These are phyloP conservation scores for Bothrops jararaca DNA, from an alignment of 2,113 vertebrate species.

Conservation along the genomic window DNA sequence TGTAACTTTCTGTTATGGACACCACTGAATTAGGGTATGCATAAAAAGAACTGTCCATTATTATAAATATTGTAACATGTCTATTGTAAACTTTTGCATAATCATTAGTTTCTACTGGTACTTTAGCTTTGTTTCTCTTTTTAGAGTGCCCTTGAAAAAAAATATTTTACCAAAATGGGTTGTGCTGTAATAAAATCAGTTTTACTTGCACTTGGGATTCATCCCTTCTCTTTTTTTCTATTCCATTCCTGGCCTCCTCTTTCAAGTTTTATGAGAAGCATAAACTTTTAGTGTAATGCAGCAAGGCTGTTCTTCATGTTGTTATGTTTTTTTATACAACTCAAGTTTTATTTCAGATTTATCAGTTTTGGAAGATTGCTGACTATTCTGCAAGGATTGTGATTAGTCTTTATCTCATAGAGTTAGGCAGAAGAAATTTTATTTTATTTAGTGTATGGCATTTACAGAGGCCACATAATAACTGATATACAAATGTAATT, in stretches of 20 bases:
- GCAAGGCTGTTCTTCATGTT: neutral
- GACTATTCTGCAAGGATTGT: constrained; percentile 1
- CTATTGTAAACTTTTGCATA: neutral
- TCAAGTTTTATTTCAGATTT: constrained; percentile 10
- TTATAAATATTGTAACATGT: neutral
- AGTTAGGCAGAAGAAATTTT: neutral
- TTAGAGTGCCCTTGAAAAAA: neutral
- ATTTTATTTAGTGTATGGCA: neutral
- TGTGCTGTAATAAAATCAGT: neutral
- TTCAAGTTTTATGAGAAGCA: neutral
- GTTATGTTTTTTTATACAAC: neutral
- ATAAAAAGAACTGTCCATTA: neutral
- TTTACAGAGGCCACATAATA: neutral
- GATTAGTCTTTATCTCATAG: constrained; percentile 16
- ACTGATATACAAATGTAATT: neutral
- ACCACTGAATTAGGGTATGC: neutral
- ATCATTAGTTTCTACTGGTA: neutral
- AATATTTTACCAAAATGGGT: neutral
- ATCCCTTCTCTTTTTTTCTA: neutral
- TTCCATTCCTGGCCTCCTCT: neutral
- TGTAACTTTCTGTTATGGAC: neutral
- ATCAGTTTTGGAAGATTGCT: constrained; percentile 34
- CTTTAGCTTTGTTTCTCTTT: neutral
- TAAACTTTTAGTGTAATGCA: neutral
- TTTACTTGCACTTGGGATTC: neutral